Evolutionary conservation across 2,797 vertebrate species (phyloP), one percentile per base, ranked within the genome.

Genomic region (Anableps anableps): DNA sequence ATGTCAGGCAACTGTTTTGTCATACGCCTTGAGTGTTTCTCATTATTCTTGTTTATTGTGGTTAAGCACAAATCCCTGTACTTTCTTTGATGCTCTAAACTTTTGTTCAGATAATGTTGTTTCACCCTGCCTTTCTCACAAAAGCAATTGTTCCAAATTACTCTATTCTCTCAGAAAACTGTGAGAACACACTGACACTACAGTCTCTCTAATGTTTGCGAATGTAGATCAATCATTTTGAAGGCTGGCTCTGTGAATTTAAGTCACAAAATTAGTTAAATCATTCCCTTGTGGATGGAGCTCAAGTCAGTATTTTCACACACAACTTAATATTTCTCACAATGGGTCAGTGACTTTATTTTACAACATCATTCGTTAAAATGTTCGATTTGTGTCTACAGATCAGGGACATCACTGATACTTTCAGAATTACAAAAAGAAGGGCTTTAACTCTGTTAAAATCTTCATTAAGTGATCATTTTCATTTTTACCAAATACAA

Each of bases 41-140:
- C 83, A 89, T 94, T 93, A 92, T 51, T 77, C 5, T 53, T 77
- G 77, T 87, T 89, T 94, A 84, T 83, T 89, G 91, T 83, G 80
- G 85, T 76, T 68, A 74, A 83, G 82, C 81, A 88, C 91, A 88
- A 91, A 91, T 91, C 84, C 71, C 38, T 4, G 16, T 72, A 78
- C 85, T 87, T 83, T 89, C 85, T 88, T 91, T 92, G 82, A 90
- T 81, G 83, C 47, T 45, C 72, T 48, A 71, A 87, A 80, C 13
- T 68, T 86, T 76, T 78, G 80, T 88, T 87, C 76, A 34, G 58
- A 84, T 81, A 80, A 85, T 75, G 73, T 72, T 38, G 83, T 76
- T 89, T 85, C 72, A 31, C 58, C 77, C 76, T 82, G 83, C 85
- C 84, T 79, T 88, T 85, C 76, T 31, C 23, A 90, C 83, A 91